Conservation (phyloP, 2,113 vertebrate species). For the Mola mola region DNA sequence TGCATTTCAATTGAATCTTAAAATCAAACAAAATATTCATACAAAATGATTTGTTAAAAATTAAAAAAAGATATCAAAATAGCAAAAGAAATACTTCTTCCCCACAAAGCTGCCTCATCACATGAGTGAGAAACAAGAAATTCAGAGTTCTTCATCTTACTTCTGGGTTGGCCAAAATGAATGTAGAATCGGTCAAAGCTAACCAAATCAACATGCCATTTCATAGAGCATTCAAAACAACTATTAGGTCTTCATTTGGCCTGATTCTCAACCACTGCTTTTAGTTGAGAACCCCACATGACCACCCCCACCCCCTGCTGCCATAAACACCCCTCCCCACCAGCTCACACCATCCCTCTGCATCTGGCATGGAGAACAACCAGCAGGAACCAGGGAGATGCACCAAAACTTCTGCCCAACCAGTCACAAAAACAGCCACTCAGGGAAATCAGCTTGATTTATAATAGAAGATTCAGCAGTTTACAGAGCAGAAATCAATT, state of each 20-base stretch:
- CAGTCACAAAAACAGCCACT: conserved; percentile 57
- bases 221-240: conserved; percentile 84
- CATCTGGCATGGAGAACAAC: conserved; percentile 92
- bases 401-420: conserved; percentile 66
- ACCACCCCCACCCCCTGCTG: conserved; percentile 57
- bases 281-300: conserved; percentile 74
- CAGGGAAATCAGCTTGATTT: conserved; percentile 26
- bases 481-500: conserved; percentile 17
- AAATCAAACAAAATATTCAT: background rate
- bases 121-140: conserved; percentile 76
- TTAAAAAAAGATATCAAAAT: conserved; percentile 26
- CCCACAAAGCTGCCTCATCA: conserved; percentile 95
- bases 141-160: conserved; percentile 49
- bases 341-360: conserved; percentile 80
- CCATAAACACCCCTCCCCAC: conserved; percentile 77
- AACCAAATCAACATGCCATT: conserved; percentile 81
- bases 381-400: conserved; percentile 94
- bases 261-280: conserved; percentile 92
- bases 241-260: conserved; percentile 89
- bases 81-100: conserved; percentile 53
- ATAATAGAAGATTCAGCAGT: conserved; percentile 1
- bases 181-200: conserved; percentile 59
- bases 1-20: conserved; percentile 72
- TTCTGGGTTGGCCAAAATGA: conserved; percentile 67
- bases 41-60: conserved; percentile 41